These are phyloP conservation scores for Xenopus laevis DNA, from an alignment of 2,113 vertebrate species.

Conservation along the genomic window DNA sequence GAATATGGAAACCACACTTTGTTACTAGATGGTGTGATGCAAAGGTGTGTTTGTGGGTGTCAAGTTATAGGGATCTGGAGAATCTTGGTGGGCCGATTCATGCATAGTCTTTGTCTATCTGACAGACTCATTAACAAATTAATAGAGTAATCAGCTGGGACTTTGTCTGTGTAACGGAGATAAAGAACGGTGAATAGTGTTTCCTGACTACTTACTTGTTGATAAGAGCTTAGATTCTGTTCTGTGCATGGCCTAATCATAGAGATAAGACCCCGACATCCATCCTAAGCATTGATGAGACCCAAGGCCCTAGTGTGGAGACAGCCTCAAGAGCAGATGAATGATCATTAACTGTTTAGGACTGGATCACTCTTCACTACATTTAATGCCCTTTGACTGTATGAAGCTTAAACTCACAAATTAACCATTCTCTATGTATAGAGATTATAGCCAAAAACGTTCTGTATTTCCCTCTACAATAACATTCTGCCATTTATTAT, in stretches of 20 bases:
- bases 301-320: not conserved
- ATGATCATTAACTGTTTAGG: not conserved
- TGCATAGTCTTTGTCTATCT: slow-evolving; percentile 58
- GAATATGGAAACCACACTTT: no score
- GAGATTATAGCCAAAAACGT: no score
- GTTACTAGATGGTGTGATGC: not conserved
- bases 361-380: no score
- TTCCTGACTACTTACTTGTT: slow-evolving; percentile 72
- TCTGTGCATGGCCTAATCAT: slow-evolving; percentile 64
- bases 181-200: slow-evolving; percentile 74
- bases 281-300: not conserved
- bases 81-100: slow-evolving; percentile 39
- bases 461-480: no score
- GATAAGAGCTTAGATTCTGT: slow-evolving; percentile 70
- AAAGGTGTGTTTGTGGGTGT: not conserved
- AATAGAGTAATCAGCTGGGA: slow-evolving; percentile 75
- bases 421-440: no score
- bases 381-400: no score
- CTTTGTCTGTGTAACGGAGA: slow-evolving; percentile 75
- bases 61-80: not conserved
- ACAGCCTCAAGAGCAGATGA: not conserved
- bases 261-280: slow-evolving; percentile 56
- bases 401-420: no score
- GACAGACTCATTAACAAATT: slow-evolving; percentile 80
- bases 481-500: no score